Evolutionary conservation across 2,113 vertebrate genomes (phyloP).

Genomic region (Romanogobio albipinnatus): DNA sequence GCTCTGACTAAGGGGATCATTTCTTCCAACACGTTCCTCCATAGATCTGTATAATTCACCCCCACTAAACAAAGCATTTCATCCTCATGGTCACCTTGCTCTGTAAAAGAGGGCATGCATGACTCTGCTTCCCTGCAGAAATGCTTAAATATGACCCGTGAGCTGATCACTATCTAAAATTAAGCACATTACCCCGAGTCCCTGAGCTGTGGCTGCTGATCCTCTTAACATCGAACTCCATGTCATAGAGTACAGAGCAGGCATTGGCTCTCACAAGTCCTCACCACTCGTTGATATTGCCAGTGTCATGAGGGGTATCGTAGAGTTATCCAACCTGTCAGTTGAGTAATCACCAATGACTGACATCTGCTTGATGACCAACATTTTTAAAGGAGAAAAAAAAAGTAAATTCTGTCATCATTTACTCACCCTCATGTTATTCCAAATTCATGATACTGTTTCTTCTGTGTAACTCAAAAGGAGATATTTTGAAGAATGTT

Average conservation of each 20-base stretch:
- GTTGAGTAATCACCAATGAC: background rate
- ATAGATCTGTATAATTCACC: background rate
- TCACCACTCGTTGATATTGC: background rate
- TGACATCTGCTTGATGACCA: conserved; percentile 25
- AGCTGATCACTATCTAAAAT: conserved; percentile 48
- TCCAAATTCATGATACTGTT: background rate
- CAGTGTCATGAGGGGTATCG: conserved; percentile 26
- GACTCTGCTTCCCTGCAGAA: background rate
- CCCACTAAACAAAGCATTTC: background rate
- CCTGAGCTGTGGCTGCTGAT: conserved; percentile 24
- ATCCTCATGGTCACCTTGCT: background rate
- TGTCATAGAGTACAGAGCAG: conserved; percentile 3
- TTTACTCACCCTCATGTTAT: background rate
- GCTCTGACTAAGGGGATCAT: background rate
- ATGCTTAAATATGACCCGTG: conserved; percentile 15
- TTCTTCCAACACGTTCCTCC: background rate
- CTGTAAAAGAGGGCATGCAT: background rate
- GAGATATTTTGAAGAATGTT: background rate
- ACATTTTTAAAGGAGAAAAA: background rate
- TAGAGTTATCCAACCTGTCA: background rate
- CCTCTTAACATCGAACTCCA: conserved; percentile 31
- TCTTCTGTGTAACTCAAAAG: background rate
- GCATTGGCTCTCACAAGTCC: background rate
- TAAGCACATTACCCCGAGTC: conserved; percentile 45
- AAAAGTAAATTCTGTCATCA: background rate